A percentile compares a stretch with the other conserved stretches of the same genome.
These are phyloP conservation scores for Anser cygnoides DNA, from an alignment of 2,113 vertebrate genomes.

Conservation along the genomic window DNA sequence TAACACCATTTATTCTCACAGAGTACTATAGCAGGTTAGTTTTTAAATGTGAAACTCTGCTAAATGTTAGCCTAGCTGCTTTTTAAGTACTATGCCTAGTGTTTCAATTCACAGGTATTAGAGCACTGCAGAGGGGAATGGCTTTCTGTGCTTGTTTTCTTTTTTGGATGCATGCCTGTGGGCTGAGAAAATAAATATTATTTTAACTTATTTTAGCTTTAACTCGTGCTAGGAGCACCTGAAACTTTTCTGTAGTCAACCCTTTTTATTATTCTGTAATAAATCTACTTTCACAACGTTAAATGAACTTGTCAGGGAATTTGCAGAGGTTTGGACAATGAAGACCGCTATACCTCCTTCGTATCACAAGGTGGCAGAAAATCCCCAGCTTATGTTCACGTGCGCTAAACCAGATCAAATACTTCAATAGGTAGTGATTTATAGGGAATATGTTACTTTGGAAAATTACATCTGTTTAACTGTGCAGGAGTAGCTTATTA, in stretches of 20 bases:
- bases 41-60: neutral
- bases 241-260: neutral
- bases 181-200: neutral
- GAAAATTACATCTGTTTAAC: neutral
- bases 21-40: neutral
- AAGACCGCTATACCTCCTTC: neutral
- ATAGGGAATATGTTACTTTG: neutral
- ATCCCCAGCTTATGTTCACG: neutral
- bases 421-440: neutral
- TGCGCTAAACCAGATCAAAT: neutral
- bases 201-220: neutral
- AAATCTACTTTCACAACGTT: neutral
- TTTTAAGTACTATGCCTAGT: neutral
- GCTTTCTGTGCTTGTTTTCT: neutral
- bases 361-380: constrained; percentile 68
- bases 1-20: neutral
- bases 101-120: neutral
- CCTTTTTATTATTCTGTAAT: neutral
- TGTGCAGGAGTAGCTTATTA: neutral
- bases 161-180: neutral
- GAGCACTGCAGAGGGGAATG: neutral
- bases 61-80: neutral
- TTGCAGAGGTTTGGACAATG: neutral
- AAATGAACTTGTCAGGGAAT: neutral
- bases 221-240: neutral